Evolutionary conservation across 2,113 vertebrate species (phyloP), one percentile per base, ranked within the genome.

Genomic region (Tiliqua scincoides): DNA sequence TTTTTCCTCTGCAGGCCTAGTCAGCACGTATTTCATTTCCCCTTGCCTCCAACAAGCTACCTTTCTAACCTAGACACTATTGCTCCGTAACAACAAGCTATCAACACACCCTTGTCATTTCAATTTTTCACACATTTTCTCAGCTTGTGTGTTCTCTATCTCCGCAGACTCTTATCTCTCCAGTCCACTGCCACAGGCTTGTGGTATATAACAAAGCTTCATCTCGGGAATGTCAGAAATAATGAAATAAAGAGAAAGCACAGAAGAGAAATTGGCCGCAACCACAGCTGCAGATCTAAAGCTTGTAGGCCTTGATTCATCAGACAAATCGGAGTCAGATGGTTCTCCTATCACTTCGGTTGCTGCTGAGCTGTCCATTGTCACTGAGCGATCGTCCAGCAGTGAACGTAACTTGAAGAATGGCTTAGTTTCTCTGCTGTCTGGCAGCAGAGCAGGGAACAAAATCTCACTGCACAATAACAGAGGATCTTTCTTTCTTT

Each of bases 61-160:
- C 84, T 91, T 91, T 88, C 70, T 68, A 89, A 87, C 59, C 59
- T 62, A 92, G 54, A 63, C 59, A 57, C 73, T 87, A 76, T 59
- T 87, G 82, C 90, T 94, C 87, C 87, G 17, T 81, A 92, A 90
- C 40, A 93, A 92, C 89, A 90, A 93, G 62, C 76, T 93, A 92
- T 87, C 89, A 93, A 76, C 80, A 32, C 43, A 89, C 5, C 70
- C 86, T 90, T 92, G 90, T 92, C 82, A 91, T 93, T 93, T 91
- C 84, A 93, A 87, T 95, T 96, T 95, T 91, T 86, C 89, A 94
- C 90, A 87, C 85, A 86, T 92, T 94, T 93, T 93, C 88, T 91
- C 90, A 89, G 85, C 57, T 82, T 90, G 9, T 87, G 61, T 89
- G 54, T 93, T 90, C 85, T 88, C 32, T 82, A 85, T 93, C 84